Base-by-base conservation (phyloP, 2,888 invertebrate genomes). In the Encarsia formosa region DNA sequence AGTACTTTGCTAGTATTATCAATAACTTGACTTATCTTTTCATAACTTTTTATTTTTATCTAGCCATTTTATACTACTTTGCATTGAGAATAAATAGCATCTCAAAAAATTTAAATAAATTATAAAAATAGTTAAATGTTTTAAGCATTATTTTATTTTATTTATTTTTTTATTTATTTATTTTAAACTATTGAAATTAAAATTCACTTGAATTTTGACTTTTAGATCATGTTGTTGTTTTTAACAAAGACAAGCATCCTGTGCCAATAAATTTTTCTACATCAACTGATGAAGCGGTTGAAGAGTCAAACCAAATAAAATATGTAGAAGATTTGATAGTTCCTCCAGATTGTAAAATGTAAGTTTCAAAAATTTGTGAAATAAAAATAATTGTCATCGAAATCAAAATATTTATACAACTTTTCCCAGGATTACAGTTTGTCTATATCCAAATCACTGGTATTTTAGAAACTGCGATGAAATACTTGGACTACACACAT, bases 141-240 rank as follows among this genome's bases (percentile, higher is more conserved):
- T n/a, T n/a, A n/a, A n/a, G n/a, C n/a, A n/a, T n/a, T n/a, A n/a
- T n/a, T n/a, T n/a, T n/a, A n/a, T n/a, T n/a, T n/a, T n/a, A n/a
- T 20, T 22, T 26, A 38, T 6, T 16, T 18, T 15, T 31, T 29
- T 6, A 39, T 32, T 39, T 19, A 16, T n/a, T 20, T 39, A 15
- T 41, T 41, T 24, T 23, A 40, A 2, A 20, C 38, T 4, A 32
- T n/a, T 32, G 23, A 8, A 19, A 34, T 35, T 23, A 23, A 20
- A 9, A 35, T 34, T 35, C n/a, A 15, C 15, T 44, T 13, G 9
- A 26, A 24, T 16, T 24, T 13, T 24, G 16, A 3, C 32, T 44
- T 44, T 35, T 18, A 53, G 53, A 53, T 35, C 26, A 39, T 37
- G 40, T 49, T n/a, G 37, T 53, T 20, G 44, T 16, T 40, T 49